A percentile compares a stretch with the other conserved stretches of the same genome.
phyloP scores from a whole-genome alignment of 2,797 vertebrate genomes.

The Hybognathus amarus region DNA sequence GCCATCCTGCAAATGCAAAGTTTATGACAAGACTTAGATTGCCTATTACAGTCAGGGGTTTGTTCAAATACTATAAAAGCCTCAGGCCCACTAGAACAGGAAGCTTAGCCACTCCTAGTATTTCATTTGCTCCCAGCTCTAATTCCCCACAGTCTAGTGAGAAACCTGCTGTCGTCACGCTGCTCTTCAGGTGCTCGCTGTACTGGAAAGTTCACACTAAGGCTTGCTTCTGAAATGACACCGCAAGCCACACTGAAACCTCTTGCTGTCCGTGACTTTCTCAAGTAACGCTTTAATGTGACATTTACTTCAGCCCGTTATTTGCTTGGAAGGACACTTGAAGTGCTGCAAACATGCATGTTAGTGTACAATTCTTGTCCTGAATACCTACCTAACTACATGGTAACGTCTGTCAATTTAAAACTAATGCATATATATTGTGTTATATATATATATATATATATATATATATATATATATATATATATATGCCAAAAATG shows the following conservation, averaged over 20 bases:
- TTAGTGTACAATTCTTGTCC: not conserved
- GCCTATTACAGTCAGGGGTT: not conserved
- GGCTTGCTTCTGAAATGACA: slow-evolving; percentile 40
- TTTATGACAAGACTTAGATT: not conserved
- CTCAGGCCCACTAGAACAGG: slow-evolving; percentile 5
- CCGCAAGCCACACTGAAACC: slow-evolving; percentile 7
- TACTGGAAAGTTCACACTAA: slow-evolving; percentile 34
- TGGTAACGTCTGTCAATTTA: not conserved
- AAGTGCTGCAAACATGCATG: not conserved
- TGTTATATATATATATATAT: too few species aligned
- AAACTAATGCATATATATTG: not conserved
- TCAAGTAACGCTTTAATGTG: slow-evolving; percentile 38
- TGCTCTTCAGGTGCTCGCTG: slow-evolving; percentile 16
- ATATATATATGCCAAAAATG: too few species aligned
- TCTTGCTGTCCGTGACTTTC: slow-evolving; percentile 21
- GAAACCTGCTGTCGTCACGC: slow-evolving; percentile 3
- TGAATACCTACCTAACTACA: not conserved
- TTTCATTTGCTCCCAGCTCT: not conserved
- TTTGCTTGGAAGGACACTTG: slow-evolving; percentile 6
- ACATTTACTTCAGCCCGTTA: not conserved
- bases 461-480: too few species aligned
- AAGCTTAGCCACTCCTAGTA: slow-evolving; percentile 16
- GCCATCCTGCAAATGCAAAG: slow-evolving; percentile 80
- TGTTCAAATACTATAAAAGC: slow-evolving; percentile 25
- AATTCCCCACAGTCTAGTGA: not conserved